Evolutionary conservation across 2,113 vertebrate species (phyloP).

Genomic region (Lamprotornis superbus): DNA sequence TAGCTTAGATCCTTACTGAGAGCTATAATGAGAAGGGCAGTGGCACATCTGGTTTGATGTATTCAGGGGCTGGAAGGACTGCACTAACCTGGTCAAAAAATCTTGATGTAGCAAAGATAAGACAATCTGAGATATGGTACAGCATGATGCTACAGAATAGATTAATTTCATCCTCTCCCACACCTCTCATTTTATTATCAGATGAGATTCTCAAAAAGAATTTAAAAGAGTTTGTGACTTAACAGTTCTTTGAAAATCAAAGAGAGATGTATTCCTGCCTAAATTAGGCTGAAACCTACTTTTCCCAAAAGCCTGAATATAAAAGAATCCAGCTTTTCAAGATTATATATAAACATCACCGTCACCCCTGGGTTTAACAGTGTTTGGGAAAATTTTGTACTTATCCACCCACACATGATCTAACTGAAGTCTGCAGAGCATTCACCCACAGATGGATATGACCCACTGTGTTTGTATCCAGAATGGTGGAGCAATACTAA

Average conservation of each 20-base stretch:
- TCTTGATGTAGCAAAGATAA: not conserved
- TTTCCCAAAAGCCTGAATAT: constrained; percentile 36
- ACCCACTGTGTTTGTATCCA: not conserved
- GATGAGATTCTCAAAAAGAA: constrained; percentile 41
- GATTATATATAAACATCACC: constrained; percentile 44
- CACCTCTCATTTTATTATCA: constrained; percentile 53
- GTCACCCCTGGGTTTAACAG: not conserved
- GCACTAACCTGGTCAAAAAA: constrained; percentile 6
- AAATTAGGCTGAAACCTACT: constrained; percentile 58
- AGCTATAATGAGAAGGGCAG: constrained; percentile 25
- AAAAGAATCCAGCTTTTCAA: constrained; percentile 33
- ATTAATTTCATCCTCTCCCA: constrained; percentile 27
- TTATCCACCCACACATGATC: constrained; percentile 34
- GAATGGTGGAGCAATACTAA: not conserved
- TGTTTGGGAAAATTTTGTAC: constrained; percentile 38
- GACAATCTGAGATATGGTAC: not conserved
- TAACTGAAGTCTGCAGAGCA: not conserved
- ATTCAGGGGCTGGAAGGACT: not conserved
- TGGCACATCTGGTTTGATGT: constrained; percentile 34
- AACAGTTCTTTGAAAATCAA: constrained; percentile 35
- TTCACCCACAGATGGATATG: not conserved
- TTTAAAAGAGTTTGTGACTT: constrained; percentile 32
- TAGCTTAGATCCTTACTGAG: constrained; percentile 36
- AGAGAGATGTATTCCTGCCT: constrained; percentile 13
- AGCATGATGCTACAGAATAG: not conserved